Evolutionary conservation across 2,888 invertebrate genomes (phyloP).

Genomic region (Aporophyla lueneburgensis): DNA sequence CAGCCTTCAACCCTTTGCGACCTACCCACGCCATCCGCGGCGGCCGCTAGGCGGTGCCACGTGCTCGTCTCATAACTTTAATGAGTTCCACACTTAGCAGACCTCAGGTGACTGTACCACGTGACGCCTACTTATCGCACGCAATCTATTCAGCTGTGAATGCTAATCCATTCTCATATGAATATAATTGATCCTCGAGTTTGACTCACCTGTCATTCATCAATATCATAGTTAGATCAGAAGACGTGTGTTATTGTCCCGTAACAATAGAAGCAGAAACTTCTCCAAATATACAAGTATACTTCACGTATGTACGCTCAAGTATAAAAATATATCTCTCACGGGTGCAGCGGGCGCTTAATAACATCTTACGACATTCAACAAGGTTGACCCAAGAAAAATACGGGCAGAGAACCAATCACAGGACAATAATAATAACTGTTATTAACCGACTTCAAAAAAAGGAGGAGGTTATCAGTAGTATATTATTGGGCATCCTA

Average conservation of each 20-base stretch:
- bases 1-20: background rate
- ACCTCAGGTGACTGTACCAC: conserved; percentile 12
- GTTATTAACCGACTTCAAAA: too few species aligned
- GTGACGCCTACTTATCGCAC: background rate
- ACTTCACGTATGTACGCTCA: background rate
- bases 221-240: conserved; percentile 12
- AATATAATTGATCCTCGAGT: background rate
- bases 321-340: background rate
- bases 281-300: background rate
- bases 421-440: background rate
- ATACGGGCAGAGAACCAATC: background rate
- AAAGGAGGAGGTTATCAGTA: too few species aligned
- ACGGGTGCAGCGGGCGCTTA: background rate
- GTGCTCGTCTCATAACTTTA: conserved; percentile 15
- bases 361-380: background rate
- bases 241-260: background rate
- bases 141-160: conserved; percentile 7
- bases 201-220: background rate
- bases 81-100: conserved; percentile 35
- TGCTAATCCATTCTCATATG: conserved; percentile 2
- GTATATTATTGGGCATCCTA: too few species aligned
- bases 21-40: too few species aligned
- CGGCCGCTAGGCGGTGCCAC: conserved; percentile 16
- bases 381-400: conserved; percentile 1
- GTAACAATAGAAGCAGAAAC: background rate